Percentiles rank a stretch among this genome's conserved stretches.
Conservation (phyloP, 2,797 vertebrate genomes). For the Malacoctenus gilli region DNA sequence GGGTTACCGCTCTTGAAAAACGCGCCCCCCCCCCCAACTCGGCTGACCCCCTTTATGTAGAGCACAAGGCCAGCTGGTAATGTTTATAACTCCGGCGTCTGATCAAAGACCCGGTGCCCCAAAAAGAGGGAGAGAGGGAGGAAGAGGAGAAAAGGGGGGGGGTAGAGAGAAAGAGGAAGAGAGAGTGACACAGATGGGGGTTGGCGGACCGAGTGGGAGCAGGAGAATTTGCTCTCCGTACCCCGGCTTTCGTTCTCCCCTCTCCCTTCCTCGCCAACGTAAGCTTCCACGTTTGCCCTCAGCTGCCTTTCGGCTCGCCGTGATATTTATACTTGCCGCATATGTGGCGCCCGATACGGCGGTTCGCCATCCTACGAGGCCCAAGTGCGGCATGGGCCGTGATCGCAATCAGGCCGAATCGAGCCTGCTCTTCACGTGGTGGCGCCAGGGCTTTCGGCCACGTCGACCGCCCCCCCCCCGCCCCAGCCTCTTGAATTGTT, state of each 20-base stretch:
- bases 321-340: conserved; percentile 43
- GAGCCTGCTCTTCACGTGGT: conserved; percentile 12
- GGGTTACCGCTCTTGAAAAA: conserved; percentile 66
- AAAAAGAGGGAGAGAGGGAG: conserved; percentile 26
- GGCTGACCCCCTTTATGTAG: conserved; percentile 72
- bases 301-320: conserved; percentile 10
- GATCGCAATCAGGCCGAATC: no score
- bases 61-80: conserved; percentile 78
- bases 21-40: conserved; percentile 33
- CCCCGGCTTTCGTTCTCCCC: conserved; percentile 39
- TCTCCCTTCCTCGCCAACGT: conserved; percentile 6
- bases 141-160: conserved; percentile 4
- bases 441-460: no score
- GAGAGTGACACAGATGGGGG: not conserved
- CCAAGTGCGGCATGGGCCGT: no score
- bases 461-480: conserved; percentile 15
- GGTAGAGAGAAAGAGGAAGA: conserved; percentile 7
- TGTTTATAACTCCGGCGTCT: conserved; percentile 76
- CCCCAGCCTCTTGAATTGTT: conserved; percentile 49
- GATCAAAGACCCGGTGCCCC: conserved; percentile 72
- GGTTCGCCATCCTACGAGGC: conserved; percentile 12
- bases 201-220: not conserved
- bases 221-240: conserved; percentile 2
- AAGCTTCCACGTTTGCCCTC: conserved; percentile 24
- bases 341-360: conserved; percentile 40